Conservation (phyloP, 1,140 invertebrate genomes). For the Littorina saxatilis region DNA sequence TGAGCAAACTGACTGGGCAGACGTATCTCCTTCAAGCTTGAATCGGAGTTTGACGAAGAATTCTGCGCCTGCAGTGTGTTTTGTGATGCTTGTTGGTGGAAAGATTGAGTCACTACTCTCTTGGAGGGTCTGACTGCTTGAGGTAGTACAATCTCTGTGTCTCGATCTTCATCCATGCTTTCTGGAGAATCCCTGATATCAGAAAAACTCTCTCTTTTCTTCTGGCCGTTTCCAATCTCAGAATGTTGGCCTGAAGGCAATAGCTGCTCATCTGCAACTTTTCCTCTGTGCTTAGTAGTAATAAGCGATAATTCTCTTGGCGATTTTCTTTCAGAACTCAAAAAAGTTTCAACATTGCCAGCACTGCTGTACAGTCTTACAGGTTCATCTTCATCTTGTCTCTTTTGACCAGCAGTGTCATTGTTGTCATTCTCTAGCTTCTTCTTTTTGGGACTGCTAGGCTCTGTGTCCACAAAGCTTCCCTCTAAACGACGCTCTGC, state of each 20-base stretch:
- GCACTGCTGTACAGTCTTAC: too few relatives aligned
- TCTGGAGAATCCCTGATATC: too few relatives aligned
- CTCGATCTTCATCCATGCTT: background rate
- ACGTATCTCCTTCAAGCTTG: background rate
- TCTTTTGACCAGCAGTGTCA: background rate
- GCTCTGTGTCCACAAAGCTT: background rate
- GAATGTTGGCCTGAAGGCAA: too few relatives aligned
- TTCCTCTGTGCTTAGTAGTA: too few relatives aligned
- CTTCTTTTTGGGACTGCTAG: constrained; percentile 16
- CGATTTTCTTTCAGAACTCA: too few relatives aligned
- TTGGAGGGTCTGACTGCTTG: background rate
- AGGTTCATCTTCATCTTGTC: too few relatives aligned
- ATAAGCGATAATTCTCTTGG: too few relatives aligned
- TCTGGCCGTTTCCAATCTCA: too few relatives aligned
- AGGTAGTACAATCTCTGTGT: background rate
- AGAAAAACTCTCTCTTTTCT: too few relatives aligned
- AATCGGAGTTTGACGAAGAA: background rate
- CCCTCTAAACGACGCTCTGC: background rate
- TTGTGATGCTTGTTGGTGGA: background rate
- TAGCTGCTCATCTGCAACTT: too few relatives aligned
- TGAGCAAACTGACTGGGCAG: constrained; percentile 3
- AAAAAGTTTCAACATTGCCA: too few relatives aligned
- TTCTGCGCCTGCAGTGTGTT: background rate
- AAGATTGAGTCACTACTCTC: background rate
- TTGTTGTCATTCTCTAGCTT: background rate